Evolutionary conservation across 2,797 vertebrate species (phyloP).

Genomic region (Lagorchestes hirsutus): DNA sequence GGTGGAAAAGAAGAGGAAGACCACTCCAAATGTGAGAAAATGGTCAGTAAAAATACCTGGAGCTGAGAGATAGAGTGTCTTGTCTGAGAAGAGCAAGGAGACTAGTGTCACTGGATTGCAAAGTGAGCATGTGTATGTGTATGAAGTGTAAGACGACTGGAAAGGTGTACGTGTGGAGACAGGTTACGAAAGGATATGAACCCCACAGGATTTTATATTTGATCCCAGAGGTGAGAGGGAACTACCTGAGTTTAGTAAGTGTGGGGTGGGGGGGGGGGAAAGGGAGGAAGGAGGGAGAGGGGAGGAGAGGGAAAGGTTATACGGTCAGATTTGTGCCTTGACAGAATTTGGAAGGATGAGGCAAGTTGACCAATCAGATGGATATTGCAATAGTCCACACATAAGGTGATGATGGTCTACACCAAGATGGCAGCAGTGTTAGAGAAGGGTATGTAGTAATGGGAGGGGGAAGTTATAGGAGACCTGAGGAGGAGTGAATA

Average conservation of each 20-base stretch:
- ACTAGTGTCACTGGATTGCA: neutral
- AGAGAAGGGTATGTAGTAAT: neutral
- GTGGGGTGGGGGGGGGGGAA: fast-evolving
- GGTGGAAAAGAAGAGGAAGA: neutral
- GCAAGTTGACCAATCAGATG: neutral
- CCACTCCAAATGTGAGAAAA: neutral
- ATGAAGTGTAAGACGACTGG: neutral
- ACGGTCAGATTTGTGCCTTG: neutral
- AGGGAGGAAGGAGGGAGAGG: fast-evolving
- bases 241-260: neutral
- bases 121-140: no score
- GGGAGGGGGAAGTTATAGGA: neutral
- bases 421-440: neutral
- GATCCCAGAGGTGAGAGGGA: neutral
- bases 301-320: neutral
- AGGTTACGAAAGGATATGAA: neutral
- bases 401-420: neutral
- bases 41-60: neutral
- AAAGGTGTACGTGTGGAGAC: no score
- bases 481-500: neutral
- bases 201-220: neutral
- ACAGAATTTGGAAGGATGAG: neutral
- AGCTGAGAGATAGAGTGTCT: neutral
- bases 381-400: neutral
- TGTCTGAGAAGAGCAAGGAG: neutral